phyloP scores from a whole-genome alignment of 2,888 invertebrate species.

The Mimas tiliae region DNA sequence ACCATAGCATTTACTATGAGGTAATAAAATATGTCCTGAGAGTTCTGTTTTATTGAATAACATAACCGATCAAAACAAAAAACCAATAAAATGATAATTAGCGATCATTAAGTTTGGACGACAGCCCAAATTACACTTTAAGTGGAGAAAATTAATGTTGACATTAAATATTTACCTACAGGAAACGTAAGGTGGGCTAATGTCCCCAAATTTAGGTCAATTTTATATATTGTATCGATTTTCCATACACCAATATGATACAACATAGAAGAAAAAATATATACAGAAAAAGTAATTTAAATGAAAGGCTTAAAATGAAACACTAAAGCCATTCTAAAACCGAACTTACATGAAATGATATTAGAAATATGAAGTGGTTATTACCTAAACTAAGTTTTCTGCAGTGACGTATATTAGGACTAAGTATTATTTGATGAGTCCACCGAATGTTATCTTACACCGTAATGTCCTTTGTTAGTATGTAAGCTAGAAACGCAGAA shows the following conservation, averaged over 20 bases:
- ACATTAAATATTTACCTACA: constrained; percentile 48
- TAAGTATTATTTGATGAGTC: constrained; percentile 56
- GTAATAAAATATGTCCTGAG: no score
- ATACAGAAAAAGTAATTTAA: neutral
- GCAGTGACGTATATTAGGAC: constrained; percentile 51
- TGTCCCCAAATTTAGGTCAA: constrained; percentile 37
- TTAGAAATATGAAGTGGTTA: constrained; percentile 10
- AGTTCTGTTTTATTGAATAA: neutral
- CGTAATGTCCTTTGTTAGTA: constrained; percentile 79
- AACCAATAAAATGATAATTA: constrained; percentile 11
- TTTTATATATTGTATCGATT: constrained; percentile 10
- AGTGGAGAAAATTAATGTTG: constrained; percentile 47
- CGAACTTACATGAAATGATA: neutral
- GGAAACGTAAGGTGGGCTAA: constrained; percentile 43
- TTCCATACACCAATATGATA: neutral
- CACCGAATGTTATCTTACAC: constrained; percentile 80
- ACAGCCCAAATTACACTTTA: constrained; percentile 50
- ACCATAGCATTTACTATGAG: no score
- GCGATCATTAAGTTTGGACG: constrained; percentile 19
- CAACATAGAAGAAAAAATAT: neutral
- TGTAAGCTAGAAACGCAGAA: constrained; percentile 76
- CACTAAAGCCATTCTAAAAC: neutral
- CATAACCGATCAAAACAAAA: constrained; percentile 4
- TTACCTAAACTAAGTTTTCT: constrained; percentile 41
- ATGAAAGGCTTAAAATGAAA: neutral